phyloP scores from a whole-genome alignment of 2,888 invertebrate genomes.

The Choreutis nemorana region DNA sequence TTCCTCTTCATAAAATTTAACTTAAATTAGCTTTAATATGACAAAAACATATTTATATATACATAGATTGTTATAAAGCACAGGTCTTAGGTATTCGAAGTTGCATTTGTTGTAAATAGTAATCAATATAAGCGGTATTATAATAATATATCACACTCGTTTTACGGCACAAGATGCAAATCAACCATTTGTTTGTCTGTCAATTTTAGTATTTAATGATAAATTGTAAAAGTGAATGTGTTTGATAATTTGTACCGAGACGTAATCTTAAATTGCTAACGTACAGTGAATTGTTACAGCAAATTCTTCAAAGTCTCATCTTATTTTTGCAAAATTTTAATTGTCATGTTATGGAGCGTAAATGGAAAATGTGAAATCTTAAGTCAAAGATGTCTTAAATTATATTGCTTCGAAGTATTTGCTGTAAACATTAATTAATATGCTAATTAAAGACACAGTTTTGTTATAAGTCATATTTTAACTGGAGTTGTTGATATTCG shows the following conservation, averaged over 20 bases:
- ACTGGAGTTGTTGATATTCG: conserved; percentile 41
- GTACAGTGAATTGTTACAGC: conserved; percentile 16
- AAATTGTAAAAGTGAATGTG: no score
- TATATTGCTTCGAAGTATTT: background rate
- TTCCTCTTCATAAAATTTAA: conserved; percentile 55
- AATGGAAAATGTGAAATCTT: background rate
- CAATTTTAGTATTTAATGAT: conserved; percentile 53
- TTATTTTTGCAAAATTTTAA: no score
- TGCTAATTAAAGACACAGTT: conserved; percentile 12
- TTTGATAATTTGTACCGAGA: conserved; percentile 43
- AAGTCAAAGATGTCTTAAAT: background rate
- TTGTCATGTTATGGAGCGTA: background rate
- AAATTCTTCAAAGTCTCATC: no score
- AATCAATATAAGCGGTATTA: conserved; percentile 48
- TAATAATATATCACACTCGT: conserved; percentile 63
- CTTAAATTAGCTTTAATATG: conserved; percentile 57
- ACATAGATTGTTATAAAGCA: conserved; percentile 65
- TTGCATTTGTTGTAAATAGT: conserved; percentile 66
- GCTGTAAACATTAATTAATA: background rate
- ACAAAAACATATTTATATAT: conserved; percentile 58
- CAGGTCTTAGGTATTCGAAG: conserved; percentile 60
- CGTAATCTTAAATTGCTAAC: conserved; percentile 18
- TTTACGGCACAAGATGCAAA: conserved; percentile 64
- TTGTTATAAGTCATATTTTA: conserved; percentile 18
- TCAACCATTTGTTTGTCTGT: conserved; percentile 54